A percentile compares a stretch with the other conserved stretches of the same genome.
These are phyloP conservation scores for Dendrolimus pini DNA, from an alignment of 2,888 invertebrate genomes.

Conservation along the genomic window DNA sequence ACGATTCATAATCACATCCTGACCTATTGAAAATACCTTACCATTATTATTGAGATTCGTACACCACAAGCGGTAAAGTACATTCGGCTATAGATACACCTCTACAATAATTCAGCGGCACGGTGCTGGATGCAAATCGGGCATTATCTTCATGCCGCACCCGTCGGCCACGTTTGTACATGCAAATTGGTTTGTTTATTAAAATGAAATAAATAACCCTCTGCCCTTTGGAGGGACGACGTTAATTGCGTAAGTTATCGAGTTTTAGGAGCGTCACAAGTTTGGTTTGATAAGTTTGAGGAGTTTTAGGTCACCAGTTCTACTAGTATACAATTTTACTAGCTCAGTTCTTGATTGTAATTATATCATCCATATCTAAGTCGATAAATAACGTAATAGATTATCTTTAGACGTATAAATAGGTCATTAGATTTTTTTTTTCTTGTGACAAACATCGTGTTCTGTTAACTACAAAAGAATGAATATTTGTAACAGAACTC, in stretches of 20 bases:
- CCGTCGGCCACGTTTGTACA: slow-evolving; percentile 44
- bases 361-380: slow-evolving; percentile 1
- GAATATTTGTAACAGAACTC: too few relatives aligned
- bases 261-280: background rate
- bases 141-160: slow-evolving; percentile 58
- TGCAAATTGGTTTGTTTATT: slow-evolving; percentile 63
- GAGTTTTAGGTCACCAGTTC: background rate
- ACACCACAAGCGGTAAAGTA: too few relatives aligned
- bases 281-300: background rate
- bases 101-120: background rate
- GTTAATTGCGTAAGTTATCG: background rate
- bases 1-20: too few relatives aligned
- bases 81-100: background rate
- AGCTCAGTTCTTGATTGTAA: too few relatives aligned
- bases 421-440: too few relatives aligned
- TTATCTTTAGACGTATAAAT: too few relatives aligned
- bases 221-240: background rate
- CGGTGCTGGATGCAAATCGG: slow-evolving; percentile 12
- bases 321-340: background rate
- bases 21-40: too few relatives aligned
- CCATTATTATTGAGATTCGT: too few relatives aligned
- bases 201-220: slow-evolving; percentile 69
- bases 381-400: too few relatives aligned
- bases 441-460: too few relatives aligned
- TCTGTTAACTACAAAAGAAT: too few relatives aligned